Evolutionary conservation across 2,888 invertebrate species (phyloP).

Genomic region (Caenorhabditis angaria): DNA sequence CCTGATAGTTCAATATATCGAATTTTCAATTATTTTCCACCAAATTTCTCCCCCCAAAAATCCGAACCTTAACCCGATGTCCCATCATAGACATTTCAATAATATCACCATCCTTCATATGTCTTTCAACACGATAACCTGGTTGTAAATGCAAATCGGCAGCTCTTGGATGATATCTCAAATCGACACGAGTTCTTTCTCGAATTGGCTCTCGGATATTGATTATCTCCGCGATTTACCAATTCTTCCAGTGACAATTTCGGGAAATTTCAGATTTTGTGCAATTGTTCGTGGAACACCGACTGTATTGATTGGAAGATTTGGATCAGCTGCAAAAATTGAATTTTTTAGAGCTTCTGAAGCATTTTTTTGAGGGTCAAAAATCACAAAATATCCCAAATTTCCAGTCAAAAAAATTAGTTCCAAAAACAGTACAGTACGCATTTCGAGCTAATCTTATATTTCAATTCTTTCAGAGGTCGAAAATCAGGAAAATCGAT

Average conservation of each 20-base stretch:
- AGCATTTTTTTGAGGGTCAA: too few species aligned
- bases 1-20: too few species aligned
- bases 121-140: slow-evolving; percentile 83
- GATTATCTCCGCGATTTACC: slow-evolving; percentile 93
- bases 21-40: too few species aligned
- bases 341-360: too few species aligned
- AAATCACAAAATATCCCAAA: too few species aligned
- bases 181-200: slow-evolving; percentile 97
- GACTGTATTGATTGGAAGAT: slow-evolving; percentile 84
- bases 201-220: slow-evolving; percentile 98
- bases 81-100: slow-evolving; percentile 99
- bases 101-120: slow-evolving; percentile 95
- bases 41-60: too few species aligned
- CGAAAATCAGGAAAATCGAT: too few species aligned
- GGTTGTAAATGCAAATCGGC: too few species aligned
- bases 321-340: slow-evolving; percentile 77
- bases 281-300: slow-evolving; percentile 98
- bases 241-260: slow-evolving; percentile 95
- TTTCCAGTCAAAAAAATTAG: too few species aligned
- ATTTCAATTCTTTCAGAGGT: too few species aligned
- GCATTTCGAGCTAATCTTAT: too few species aligned
- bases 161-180: slow-evolving; percentile 94
- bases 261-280: slow-evolving; percentile 98
- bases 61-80: slow-evolving; percentile 81
- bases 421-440: too few species aligned